Conservation (phyloP, 2,113 vertebrate genomes). For the Otocyon megalotis region DNA sequence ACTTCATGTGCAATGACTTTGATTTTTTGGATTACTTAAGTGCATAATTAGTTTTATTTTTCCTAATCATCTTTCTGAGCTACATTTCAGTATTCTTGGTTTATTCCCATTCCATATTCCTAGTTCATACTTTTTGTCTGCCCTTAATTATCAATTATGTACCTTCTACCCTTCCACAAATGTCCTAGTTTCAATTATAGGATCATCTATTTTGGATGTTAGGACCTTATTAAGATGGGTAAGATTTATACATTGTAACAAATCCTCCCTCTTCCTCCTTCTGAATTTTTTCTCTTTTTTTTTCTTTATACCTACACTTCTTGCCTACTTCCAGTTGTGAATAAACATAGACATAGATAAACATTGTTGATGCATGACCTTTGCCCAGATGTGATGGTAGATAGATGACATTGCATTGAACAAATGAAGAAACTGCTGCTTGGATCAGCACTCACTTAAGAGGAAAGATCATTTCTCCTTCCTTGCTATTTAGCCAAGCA, state of each 20-base stretch:
- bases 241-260: background rate
- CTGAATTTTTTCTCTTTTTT: background rate
- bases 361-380: slow-evolving; percentile 70
- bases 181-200: background rate
- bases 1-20: background rate
- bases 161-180: background rate
- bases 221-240: background rate
- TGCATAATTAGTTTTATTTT: background rate
- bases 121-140: background rate
- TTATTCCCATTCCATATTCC: background rate
- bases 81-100: background rate
- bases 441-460: slow-evolving; percentile 78
- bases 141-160: background rate
- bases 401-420: slow-evolving; percentile 59
- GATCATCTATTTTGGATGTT: background rate
- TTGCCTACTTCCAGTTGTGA: slow-evolving; percentile 60
- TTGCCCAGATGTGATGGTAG: slow-evolving; percentile 69
- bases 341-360: slow-evolving; percentile 74
- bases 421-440: slow-evolving; percentile 74
- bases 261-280: background rate
- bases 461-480: slow-evolving; percentile 76
- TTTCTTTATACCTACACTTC: background rate
- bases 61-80: background rate
- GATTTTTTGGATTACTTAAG: background rate
- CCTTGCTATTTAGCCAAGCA: slow-evolving; percentile 81